phyloP scores from a whole-genome alignment of 2,797 vertebrate species.

The Clamator glandarius region DNA sequence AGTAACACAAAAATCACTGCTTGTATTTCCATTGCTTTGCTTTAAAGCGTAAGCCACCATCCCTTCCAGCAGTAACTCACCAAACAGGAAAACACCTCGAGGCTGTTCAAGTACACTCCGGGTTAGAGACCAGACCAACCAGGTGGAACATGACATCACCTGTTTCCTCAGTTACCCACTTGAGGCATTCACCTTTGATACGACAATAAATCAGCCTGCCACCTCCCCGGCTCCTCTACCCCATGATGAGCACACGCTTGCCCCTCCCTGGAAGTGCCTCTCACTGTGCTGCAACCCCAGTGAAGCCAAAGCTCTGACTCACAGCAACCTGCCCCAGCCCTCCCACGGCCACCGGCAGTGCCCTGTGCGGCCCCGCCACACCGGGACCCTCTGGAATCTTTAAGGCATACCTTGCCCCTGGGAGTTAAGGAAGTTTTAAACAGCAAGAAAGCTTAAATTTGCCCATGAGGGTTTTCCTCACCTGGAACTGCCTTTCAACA shows the following conservation, averaged over 20 bases:
- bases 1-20: not conserved
- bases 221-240: not conserved
- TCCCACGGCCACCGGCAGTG: accelerated
- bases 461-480: accelerated
- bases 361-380: not conserved
- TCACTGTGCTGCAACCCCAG: accelerated
- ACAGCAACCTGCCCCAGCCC: not conserved
- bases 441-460: not conserved
- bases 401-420: not conserved
- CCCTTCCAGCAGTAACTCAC: not conserved
- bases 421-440: accelerated
- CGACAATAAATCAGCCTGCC: not conserved
- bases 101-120: not conserved
- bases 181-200: not conserved
- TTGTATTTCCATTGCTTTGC: not conserved
- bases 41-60: not conserved
- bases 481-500: accelerated
- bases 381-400: accelerated
- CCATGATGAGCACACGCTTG: not conserved
- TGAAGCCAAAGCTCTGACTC: not conserved
- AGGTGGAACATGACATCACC: not conserved
- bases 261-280: not conserved
- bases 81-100: not conserved
- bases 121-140: not conserved
- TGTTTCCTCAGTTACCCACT: not conserved